Percentiles rank a stretch among this genome's conserved stretches.
Evolutionary conservation across 2,797 vertebrate species (phyloP).

Genomic region (Spatula clypeata): DNA sequence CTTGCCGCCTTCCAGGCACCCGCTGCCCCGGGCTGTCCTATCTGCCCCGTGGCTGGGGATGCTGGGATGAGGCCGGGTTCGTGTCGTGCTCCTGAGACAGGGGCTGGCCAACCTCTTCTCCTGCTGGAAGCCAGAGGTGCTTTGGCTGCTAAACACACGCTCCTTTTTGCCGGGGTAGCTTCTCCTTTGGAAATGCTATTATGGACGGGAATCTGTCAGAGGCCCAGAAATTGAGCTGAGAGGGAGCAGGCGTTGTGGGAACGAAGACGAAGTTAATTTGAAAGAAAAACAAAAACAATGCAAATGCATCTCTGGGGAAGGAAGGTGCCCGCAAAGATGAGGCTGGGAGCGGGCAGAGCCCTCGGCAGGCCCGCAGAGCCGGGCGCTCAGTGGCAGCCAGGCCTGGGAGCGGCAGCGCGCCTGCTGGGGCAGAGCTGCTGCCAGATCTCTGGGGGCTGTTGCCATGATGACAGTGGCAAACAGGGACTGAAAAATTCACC

Average conservation of each 20-base stretch:
- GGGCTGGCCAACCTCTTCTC: neutral
- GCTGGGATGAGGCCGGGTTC: neutral
- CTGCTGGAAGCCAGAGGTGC: neutral
- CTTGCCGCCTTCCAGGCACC: neutral
- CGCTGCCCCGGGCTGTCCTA: neutral
- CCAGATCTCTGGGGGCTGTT: constrained; percentile 52
- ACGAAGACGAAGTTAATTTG: neutral
- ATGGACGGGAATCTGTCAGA: neutral
- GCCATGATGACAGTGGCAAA: constrained; percentile 37
- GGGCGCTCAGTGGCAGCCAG: neutral
- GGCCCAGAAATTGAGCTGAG: neutral
- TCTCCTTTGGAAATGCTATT: neutral
- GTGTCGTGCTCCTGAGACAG: neutral
- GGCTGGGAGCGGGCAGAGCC: neutral
- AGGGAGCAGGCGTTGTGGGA: neutral
- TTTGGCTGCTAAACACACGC: neutral
- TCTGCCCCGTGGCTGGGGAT: neutral
- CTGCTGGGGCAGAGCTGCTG: constrained; percentile 6
- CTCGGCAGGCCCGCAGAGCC: fast-evolving
- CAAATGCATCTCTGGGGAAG: neutral
- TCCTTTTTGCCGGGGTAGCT: neutral
- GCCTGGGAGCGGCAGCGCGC: neutral
- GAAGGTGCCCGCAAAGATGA: fast-evolving
- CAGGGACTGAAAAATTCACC: constrained; percentile 55
- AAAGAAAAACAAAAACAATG: neutral